Base-by-base conservation (phyloP, 2,888 invertebrate genomes). In the Trichopoda pennipes region DNA sequence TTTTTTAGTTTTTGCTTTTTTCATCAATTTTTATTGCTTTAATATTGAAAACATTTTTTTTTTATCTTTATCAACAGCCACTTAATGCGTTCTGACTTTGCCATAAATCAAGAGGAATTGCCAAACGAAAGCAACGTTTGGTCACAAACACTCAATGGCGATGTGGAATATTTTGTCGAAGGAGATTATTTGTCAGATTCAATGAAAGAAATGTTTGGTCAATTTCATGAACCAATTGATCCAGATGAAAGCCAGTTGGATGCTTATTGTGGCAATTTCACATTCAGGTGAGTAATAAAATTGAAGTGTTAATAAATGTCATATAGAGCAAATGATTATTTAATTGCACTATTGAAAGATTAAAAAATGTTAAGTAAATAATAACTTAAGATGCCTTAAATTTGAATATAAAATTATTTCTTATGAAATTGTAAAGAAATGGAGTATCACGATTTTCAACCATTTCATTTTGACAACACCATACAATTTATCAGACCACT, bases 201-300 rank as follows among this genome's bases (percentile, higher is more conserved):
- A 1, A 86, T 88, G 64, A 82, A 86, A 56, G 87, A 88, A 58
- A 86, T 87, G 16, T 81, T 87, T 76, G 89, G 89, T 6, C 81
- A 86, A 56, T 90, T 93, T 91, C 88, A 89, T 61, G 92, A 93
- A 74, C 89, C 92, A 0, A 91, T 92, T 1, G 90, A 92, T 82
- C 89, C 92, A 63, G 88, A 92, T 53, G 88, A 92, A 78, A 91
- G 92, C 86, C 89, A 90, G 49, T 88, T 93, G 85, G 89, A 90
- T 55, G 92, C 92, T 9, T 89, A 92, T 68, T 93, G 93, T 83
- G 93, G 93, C 35, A 93, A 93, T 85, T 89, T 93, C 66, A 92
- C 92, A 10, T 88, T 91, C 60, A 91, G 91, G 90, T 90, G 69
- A 86, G 10, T 35, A 21, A 51, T 32, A 17, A 32, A n/a, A 14